Conservation (phyloP, 2,113 vertebrate species). For the Macrotis lagotis region DNA sequence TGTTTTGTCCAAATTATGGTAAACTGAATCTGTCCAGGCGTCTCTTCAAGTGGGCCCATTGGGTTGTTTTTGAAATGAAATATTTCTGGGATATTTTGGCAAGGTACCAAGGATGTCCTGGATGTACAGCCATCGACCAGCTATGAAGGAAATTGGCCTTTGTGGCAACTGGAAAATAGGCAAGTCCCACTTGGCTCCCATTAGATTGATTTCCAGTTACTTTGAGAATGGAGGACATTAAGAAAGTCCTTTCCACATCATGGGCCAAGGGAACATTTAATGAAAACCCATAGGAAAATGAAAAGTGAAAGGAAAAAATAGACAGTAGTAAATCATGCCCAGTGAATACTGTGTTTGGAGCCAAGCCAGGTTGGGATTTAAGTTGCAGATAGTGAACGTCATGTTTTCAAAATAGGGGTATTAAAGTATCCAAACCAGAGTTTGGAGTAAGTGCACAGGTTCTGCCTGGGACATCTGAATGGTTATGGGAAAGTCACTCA, state of each 20-base stretch:
- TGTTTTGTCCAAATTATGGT: not conserved
- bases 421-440: not conserved
- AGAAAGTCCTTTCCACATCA: not conserved
- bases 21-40: not conserved
- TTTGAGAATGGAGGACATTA: not conserved
- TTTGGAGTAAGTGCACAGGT: not conserved
- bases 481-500: not conserved
- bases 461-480: not conserved
- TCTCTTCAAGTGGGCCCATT: not conserved
- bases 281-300: not conserved
- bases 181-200: not conserved
- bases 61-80: not conserved
- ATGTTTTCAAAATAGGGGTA: not conserved
- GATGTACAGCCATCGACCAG: not conserved
- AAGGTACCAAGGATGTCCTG: not conserved
- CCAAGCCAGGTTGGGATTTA: not conserved
- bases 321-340: not conserved
- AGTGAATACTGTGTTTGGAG: not conserved
- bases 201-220: slow-evolving; percentile 1
- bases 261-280: not conserved
- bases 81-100: not conserved
- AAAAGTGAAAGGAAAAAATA: not conserved
- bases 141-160: not conserved
- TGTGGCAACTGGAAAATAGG: not conserved
- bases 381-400: not conserved